Conservation (phyloP, 2,888 invertebrate species). For the Darwinula stevensoni region DNA sequence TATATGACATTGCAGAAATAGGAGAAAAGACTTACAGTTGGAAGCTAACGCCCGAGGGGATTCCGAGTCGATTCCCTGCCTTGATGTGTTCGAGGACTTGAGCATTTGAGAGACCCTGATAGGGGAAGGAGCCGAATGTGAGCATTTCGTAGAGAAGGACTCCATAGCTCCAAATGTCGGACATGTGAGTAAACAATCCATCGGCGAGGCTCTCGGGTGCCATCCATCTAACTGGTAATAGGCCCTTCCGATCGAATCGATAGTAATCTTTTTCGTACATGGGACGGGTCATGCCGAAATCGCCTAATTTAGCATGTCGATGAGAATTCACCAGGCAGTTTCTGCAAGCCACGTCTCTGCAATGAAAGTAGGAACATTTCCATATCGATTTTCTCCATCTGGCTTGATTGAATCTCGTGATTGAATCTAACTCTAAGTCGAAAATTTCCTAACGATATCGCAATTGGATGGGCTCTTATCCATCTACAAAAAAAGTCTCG, state of each 20-base stretch:
- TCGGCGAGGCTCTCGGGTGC: conserved; percentile 54
- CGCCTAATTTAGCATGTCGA: conserved; percentile 38
- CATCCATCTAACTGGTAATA: conserved; percentile 79
- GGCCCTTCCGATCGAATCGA: conserved; percentile 53
- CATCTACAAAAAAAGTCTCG: no score
- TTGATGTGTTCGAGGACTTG: conserved; percentile 55
- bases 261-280: conserved; percentile 70
- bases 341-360: conserved; percentile 43
- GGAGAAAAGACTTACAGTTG: conserved; percentile 61
- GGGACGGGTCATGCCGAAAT: conserved; percentile 73
- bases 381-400: not conserved
- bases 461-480: no score
- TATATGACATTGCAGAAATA: no score
- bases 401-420: no score
- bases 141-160: conserved; percentile 51
- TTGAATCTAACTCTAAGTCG: no score
- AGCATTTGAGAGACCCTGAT: conserved; percentile 53
- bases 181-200: conserved; percentile 53
- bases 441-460: no score
- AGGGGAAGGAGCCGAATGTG: conserved; percentile 70
- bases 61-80: conserved; percentile 33
- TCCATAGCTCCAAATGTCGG: conserved; percentile 73
- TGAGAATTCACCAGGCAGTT: conserved; percentile 50
- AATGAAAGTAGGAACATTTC: conserved; percentile 9
- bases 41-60: conserved; percentile 45